These are phyloP conservation scores for Alectura lathami DNA, from an alignment of 2,113 vertebrate species.

Conservation along the genomic window DNA sequence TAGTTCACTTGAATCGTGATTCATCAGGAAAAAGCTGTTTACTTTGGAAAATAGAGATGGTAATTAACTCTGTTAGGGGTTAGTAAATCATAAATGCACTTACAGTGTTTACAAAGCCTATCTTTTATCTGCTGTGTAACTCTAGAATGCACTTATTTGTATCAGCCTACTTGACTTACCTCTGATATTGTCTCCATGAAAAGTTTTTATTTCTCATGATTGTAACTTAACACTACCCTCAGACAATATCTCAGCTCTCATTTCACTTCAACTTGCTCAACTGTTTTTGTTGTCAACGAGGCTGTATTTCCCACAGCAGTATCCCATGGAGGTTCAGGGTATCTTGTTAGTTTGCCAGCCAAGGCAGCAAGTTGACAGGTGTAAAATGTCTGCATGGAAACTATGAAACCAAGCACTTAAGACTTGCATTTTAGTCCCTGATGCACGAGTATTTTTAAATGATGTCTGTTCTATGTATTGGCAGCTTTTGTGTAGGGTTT, in stretches of 20 bases:
- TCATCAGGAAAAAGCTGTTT: slow-evolving; percentile 42
- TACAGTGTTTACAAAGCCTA: slow-evolving; percentile 8
- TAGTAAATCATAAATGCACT: slow-evolving; percentile 63
- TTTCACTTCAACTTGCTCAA: slow-evolving; percentile 53
- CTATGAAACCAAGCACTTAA: slow-evolving; percentile 10
- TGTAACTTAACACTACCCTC: slow-evolving; percentile 80
- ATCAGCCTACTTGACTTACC: slow-evolving; percentile 66
- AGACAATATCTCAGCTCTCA: slow-evolving; percentile 80
- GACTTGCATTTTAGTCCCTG: background rate
- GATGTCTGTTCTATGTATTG: background rate
- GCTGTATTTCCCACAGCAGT: slow-evolving; percentile 53
- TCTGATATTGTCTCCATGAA: slow-evolving; percentile 73
- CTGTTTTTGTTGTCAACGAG: slow-evolving; percentile 69
- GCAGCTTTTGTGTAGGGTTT: background rate
- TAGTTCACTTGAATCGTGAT: slow-evolving; percentile 21
- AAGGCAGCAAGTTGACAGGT: slow-evolving; percentile 23
- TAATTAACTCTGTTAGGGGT: slow-evolving; percentile 28
- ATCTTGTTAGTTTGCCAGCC: slow-evolving; percentile 61
- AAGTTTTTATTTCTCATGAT: slow-evolving; percentile 79
- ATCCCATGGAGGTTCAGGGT: slow-evolving; percentile 28
- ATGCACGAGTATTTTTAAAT: background rate
- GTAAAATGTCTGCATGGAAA: slow-evolving; percentile 57
- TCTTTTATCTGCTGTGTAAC: slow-evolving; percentile 58
- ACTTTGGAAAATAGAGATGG: slow-evolving; percentile 28
- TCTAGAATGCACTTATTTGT: slow-evolving; percentile 47